Evolutionary conservation across 2,888 invertebrate species (phyloP), one percentile per base, ranked within the genome.

Genomic region (Luperina testacea): DNA sequence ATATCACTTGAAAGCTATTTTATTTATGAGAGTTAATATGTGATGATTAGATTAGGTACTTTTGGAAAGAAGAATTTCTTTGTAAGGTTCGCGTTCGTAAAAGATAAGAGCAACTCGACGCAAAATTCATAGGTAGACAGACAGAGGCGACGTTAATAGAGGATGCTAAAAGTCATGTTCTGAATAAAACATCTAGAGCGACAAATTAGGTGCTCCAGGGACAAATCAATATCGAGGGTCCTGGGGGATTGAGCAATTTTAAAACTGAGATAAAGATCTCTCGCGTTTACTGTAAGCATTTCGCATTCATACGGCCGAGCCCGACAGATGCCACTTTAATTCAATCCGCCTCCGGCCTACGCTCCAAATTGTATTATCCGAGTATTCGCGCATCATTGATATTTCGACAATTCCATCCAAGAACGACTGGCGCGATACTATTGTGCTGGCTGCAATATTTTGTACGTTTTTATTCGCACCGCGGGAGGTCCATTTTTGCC

Each of bases 381-480:
- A 94, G 95, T 94, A 95, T 96, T 96, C 97, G 95, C 96, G 96
- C 96, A 96, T 97, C 97, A 96, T 96, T 96, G 97, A 96, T 96
- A 96, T 97, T 97, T 96, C 95, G 95, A 95, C 95, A 94, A 95
- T 95, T 96, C 93, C 86, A 92, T 88, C 89, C 91, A 92, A 94
- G 93, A 93, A 92, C 92, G 92, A 91, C 87, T 86, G 90, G 89
- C 87, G 88, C 84, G 88, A 87, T 89, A 87, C 84, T 78, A 90
- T 92, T 91, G 90, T 91, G 90, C 86, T 88, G 88, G 79, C 80
- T 87, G 85, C 86, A 84, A 82, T 87, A 86, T 86, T 87, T 86
- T 86, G 85, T 90, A 82, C 83, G 80, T 88, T 75, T 85, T 88
- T 84, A 81, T 84, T 86, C 85, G 63, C 82, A 69, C 85, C 63